phyloP scores from a whole-genome alignment of 2,113 vertebrate genomes.

The Syrrhaptes paradoxus region DNA sequence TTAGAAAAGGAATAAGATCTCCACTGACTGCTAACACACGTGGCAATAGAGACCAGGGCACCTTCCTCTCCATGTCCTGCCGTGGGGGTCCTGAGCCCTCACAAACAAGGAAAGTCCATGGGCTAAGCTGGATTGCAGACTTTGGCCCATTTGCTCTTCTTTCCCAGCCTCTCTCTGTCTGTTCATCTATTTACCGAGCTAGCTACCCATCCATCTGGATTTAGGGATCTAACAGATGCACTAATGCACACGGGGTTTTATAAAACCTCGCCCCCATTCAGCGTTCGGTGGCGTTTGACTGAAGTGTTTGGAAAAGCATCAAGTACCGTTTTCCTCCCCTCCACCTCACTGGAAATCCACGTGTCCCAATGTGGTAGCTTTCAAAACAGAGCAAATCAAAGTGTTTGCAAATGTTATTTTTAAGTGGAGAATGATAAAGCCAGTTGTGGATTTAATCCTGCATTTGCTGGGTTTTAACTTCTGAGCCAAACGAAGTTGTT shows the following conservation, averaged over 20 bases:
- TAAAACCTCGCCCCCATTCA: background rate
- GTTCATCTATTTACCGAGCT: background rate
- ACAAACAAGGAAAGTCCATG: rapidly evolving
- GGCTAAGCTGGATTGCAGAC: background rate
- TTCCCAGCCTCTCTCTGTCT: background rate
- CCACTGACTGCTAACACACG: background rate
- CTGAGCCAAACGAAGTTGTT: background rate
- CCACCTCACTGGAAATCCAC: background rate
- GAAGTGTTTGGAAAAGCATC: background rate
- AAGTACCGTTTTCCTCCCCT: background rate
- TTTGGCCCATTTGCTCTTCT: background rate
- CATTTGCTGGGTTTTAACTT: background rate
- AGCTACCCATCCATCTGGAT: background rate
- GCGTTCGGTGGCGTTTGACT: background rate
- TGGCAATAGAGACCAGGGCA: background rate
- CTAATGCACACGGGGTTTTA: background rate
- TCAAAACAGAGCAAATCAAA: background rate
- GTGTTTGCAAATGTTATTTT: background rate
- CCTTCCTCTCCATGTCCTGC: background rate
- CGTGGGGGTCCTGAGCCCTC: background rate
- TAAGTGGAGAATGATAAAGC: background rate
- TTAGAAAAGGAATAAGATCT: background rate
- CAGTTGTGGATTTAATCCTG: background rate
- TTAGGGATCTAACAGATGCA: background rate
- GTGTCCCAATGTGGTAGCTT: background rate